Evolutionary conservation across 1,140 invertebrate genomes (phyloP).

Genomic region (Temnothorax curvispinosus): DNA sequence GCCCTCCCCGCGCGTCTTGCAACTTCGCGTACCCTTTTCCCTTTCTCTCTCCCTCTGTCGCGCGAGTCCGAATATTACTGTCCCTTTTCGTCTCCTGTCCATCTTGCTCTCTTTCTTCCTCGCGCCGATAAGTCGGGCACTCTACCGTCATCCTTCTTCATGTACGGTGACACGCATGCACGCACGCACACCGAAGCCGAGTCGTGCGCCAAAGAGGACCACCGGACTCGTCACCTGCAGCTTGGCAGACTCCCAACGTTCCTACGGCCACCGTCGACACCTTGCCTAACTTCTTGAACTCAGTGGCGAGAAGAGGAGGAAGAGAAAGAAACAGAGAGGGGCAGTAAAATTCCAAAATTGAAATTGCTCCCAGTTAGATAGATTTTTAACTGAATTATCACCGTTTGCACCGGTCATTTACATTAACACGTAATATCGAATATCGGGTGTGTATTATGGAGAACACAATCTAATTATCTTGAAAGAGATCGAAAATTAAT

Average conservation of each 20-base stretch:
- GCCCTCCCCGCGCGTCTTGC: not conserved
- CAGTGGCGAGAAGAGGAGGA: not conserved
- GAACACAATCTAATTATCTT: not conserved
- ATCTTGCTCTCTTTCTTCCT: constrained; percentile 29
- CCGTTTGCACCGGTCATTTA: not conserved
- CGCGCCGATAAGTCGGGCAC: not conserved
- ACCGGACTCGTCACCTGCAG: constrained; percentile 83
- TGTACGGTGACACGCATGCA: constrained; percentile 63
- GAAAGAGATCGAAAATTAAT: not conserved
- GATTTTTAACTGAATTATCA: not conserved
- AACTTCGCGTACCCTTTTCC: constrained; percentile 15
- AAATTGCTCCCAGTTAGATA: constrained; percentile 27
- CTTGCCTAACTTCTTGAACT: constrained; percentile 74
- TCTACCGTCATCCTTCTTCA: constrained; percentile 43
- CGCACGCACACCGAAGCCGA: constrained; percentile 60
- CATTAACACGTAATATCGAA: not conserved
- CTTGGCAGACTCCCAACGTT: constrained; percentile 71
- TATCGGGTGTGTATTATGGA: not conserved
- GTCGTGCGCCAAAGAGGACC: constrained; percentile 75
- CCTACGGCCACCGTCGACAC: constrained; percentile 78
- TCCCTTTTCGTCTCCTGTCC: constrained; percentile 18
- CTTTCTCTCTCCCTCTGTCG: constrained; percentile 40
- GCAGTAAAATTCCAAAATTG: constrained; percentile 31
- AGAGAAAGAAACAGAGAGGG: not conserved
- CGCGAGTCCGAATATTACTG: constrained; percentile 38